Base-by-base conservation (phyloP, 1,140 invertebrate genomes). In the Trachelipus rathkii region DNA sequence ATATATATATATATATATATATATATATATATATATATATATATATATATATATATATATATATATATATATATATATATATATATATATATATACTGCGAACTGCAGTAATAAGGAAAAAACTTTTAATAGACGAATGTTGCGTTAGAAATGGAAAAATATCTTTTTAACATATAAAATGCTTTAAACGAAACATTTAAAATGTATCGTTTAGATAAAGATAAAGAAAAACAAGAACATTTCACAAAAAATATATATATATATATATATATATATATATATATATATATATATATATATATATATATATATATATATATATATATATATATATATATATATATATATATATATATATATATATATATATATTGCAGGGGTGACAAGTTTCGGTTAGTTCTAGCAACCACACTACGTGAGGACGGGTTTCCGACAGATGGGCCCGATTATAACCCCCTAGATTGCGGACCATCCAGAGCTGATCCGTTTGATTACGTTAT, bases 401-500 rank as follows among this genome's bases (percentile, higher is more conserved):
- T 99, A 66, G 95, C 96, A 0, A 96, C 95, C 9, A 98, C 97
- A 0, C 86, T 99, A 23, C 89, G 95, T 68, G 97, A 99, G 85
- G 96, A 99, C 83, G 97, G 97, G 0, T 96, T 95, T 83, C 93
- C 95, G 0, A 97, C 99, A 82, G 93, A 90, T 75, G 79, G 79
- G 0, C 78, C 78, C 11, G 78, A 81, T 43, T 81, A 81, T 75
- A 96, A 95, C 83, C 93, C 94, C 1, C 86, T 89, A 5, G 91
- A 92, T 68, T 91, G 92, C 79, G 92, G 92, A 72, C 91, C 94
- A 24, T 92, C 93, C 0, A 88, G 94, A 73, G 95, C 96, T 0
- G 95, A 98, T 83, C 95, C 93, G 83, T 99, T 99, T 84, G 97
- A 99, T 84, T 99, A 99, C 87, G 96, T 99, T 11, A 99, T 99